Evolutionary conservation across 2,113 vertebrate species (phyloP).

Genomic region (Aegypius monachus): DNA sequence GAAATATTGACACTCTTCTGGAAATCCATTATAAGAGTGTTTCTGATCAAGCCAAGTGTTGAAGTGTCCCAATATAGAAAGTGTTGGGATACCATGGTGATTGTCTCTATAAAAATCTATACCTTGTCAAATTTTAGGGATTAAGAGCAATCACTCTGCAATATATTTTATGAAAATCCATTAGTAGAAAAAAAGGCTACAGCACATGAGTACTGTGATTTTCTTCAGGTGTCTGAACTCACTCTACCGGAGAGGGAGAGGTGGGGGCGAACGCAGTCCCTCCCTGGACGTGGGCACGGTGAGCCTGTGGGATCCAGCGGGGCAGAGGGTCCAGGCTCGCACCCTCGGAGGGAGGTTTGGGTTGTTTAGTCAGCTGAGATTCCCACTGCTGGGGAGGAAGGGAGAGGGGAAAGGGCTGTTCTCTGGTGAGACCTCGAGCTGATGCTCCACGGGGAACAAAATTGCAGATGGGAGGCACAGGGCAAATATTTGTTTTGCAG

Average conservation of each 20-base stretch:
- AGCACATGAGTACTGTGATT: not conserved
- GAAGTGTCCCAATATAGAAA: conserved; percentile 6
- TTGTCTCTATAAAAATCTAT: conserved; percentile 37
- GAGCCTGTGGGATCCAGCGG: fast-evolving
- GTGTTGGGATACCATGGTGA: conserved; percentile 21
- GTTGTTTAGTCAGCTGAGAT: not conserved
- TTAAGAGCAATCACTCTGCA: not conserved
- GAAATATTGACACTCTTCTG: not conserved
- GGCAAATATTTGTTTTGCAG: not conserved
- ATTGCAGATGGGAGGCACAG: not conserved
- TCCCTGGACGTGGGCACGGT: fast-evolving
- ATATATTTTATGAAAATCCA: not conserved
- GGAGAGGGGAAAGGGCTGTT: not conserved
- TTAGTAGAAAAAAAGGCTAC: not conserved
- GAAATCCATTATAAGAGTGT: not conserved
- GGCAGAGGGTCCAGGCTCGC: too few species aligned
- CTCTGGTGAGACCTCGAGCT: not conserved
- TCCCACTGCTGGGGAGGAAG: not conserved
- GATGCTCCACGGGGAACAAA: not conserved
- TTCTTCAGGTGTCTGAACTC: not conserved
- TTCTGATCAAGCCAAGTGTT: conserved; percentile 16
- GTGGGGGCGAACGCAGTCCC: not conserved
- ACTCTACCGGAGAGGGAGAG: not conserved
- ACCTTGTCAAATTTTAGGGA: not conserved
- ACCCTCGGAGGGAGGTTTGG: fast-evolving